Conservation (phyloP, 2,797 vertebrate genomes). For the Periparus ater region DNA sequence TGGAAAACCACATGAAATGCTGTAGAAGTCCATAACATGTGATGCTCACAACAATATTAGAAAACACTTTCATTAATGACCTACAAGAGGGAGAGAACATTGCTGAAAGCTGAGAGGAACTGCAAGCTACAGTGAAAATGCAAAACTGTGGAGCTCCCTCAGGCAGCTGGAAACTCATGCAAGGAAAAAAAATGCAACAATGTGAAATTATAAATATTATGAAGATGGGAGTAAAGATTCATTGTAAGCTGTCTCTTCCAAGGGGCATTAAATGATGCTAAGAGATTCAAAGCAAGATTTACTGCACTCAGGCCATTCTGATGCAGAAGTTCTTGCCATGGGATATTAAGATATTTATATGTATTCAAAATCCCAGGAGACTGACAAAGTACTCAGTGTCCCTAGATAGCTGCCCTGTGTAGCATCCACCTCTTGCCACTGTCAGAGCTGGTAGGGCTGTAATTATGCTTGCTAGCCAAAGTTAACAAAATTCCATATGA, state of each 20-base stretch:
- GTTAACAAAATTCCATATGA: background rate
- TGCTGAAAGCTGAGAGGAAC: background rate
- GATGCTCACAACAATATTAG: background rate
- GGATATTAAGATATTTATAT: background rate
- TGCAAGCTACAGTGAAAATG: background rate
- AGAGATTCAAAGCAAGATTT: background rate
- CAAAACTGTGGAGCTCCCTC: background rate
- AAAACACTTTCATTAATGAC: conserved; percentile 8
- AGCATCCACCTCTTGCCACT: background rate
- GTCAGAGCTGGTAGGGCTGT: background rate
- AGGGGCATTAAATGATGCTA: background rate
- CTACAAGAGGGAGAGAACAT: background rate
- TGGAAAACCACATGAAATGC: background rate
- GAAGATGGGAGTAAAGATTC: background rate
- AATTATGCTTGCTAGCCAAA: background rate
- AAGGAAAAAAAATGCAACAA: background rate
- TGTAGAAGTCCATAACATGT: background rate
- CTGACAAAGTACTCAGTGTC: background rate
- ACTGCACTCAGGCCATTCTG: background rate
- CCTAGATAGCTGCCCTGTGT: background rate
- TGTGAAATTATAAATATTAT: background rate
- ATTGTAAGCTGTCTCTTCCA: background rate
- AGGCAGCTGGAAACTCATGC: background rate
- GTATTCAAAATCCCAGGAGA: background rate
- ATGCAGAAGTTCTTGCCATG: background rate